phyloP scores from a whole-genome alignment of 92 coral and sea anemone species.

The Montipora capitata region DNA sequence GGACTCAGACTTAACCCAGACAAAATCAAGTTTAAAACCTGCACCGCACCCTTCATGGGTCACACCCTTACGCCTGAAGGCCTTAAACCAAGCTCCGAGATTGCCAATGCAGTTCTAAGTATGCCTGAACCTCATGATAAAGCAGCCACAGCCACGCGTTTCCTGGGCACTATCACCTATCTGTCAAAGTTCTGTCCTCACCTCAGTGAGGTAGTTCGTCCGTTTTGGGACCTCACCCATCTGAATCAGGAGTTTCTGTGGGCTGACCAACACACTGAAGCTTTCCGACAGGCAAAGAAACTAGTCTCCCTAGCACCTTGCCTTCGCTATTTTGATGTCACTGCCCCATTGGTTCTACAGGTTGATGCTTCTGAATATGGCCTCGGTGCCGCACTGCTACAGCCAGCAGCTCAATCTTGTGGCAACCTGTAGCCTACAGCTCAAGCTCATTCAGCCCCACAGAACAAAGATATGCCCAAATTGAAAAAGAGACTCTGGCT shows the following conservation, averaged over 20 bases:
- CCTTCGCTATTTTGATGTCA: conserved; percentile 68
- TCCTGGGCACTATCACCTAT: conserved; percentile 71
- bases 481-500: conserved; percentile 70
- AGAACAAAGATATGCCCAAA: conserved; percentile 53
- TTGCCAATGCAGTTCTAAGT: conserved; percentile 37
- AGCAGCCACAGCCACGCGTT: conserved; percentile 53
- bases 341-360: conserved; percentile 62
- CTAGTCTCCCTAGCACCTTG: conserved; percentile 71
- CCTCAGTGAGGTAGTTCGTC: conserved; percentile 71
- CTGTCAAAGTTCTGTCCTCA: conserved; percentile 67
- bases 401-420: conserved; percentile 46
- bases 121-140: conserved; percentile 77
- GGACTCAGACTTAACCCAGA: conserved; percentile 55
- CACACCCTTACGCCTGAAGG: conserved; percentile 65
- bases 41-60: conserved; percentile 71
- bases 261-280: conserved; percentile 75
- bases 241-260: conserved; percentile 54
- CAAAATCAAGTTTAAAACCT: conserved; percentile 25
- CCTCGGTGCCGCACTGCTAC: conserved; percentile 75
- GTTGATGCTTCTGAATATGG: conserved; percentile 73
- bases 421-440: conserved; percentile 79
- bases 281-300: conserved; percentile 69
- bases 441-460: conserved; percentile 79
- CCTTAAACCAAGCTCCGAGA: conserved; percentile 56
- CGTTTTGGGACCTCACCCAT: conserved; percentile 68